These are phyloP conservation scores for Brenthis daphne DNA, from an alignment of 2,888 invertebrate species.

Conservation along the genomic window DNA sequence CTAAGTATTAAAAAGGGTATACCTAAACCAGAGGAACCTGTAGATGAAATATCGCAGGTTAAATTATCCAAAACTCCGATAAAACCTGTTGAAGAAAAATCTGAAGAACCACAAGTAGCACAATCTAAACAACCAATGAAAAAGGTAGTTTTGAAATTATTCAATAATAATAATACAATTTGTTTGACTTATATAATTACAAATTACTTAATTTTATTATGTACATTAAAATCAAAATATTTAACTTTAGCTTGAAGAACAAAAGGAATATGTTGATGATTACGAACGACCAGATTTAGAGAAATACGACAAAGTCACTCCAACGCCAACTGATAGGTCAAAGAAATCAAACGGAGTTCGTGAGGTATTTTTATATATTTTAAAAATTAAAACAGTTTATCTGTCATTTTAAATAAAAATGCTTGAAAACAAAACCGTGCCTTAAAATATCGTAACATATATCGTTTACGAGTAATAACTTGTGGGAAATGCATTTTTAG, in stretches of 20 bases:
- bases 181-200: not conserved
- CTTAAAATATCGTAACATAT: no score
- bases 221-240: conserved; percentile 20
- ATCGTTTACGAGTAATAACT: not conserved
- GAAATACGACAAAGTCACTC: conserved; percentile 84
- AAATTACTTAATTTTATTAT: not conserved
- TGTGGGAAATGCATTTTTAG: conserved; percentile 50
- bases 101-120: conserved; percentile 68
- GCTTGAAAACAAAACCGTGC: no score
- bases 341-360: conserved; percentile 74
- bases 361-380: conserved; percentile 55
- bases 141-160: conserved; percentile 57
- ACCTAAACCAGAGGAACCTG: conserved; percentile 69
- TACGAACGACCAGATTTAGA: conserved; percentile 88
- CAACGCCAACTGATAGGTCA: conserved; percentile 65
- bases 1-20: conserved; percentile 71
- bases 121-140: conserved; percentile 63
- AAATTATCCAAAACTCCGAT: conserved; percentile 67
- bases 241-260: conserved; percentile 64
- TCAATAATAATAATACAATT: no score
- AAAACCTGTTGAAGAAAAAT: conserved; percentile 64
- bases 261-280: conserved; percentile 84
- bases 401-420: no score
- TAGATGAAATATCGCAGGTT: conserved; percentile 70
- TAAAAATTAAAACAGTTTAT: not conserved